These are phyloP conservation scores for Pteropus rufus DNA, from an alignment of 2,797 vertebrate species.

Conservation along the genomic window DNA sequence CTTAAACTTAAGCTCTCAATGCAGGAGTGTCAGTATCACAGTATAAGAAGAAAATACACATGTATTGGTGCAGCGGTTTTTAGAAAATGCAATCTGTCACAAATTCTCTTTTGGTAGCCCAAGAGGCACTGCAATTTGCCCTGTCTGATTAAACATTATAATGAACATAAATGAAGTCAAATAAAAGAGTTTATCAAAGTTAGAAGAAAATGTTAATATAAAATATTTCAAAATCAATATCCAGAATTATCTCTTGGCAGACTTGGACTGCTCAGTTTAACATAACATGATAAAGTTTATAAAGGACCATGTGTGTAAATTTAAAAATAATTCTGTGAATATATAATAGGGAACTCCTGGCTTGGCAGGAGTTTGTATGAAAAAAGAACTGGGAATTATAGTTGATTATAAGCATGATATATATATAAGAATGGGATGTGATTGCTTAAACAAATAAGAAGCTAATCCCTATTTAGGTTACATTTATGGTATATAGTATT, in stretches of 20 bases:
- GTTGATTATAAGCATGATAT: not conserved
- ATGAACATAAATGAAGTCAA: conserved; percentile 46
- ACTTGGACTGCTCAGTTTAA: conserved; percentile 25
- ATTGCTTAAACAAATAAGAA: conserved; percentile 29
- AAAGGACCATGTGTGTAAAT: not conserved
- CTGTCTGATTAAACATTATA: conserved; percentile 54
- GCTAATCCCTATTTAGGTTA: not conserved
- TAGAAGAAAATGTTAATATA: conserved; percentile 14
- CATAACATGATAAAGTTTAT: conserved; percentile 40
- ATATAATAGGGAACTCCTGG: conserved; percentile 12
- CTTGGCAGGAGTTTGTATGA: not conserved
- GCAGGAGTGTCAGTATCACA: not conserved
- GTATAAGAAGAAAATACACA: not conserved
- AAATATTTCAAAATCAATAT: conserved; percentile 54
- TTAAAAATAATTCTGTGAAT: conserved; percentile 47
- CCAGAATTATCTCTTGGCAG: conserved; percentile 45
- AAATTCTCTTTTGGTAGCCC: conserved; percentile 26
- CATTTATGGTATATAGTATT: not conserved
- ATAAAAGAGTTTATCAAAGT: conserved; percentile 46
- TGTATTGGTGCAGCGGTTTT: not conserved
- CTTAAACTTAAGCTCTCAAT: not conserved
- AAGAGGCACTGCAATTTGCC: not conserved
- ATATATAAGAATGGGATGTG: not conserved
- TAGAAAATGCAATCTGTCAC: not conserved
- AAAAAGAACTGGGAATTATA: conserved; percentile 37